Evolutionary conservation across 1,140 invertebrate species (phyloP).

Genomic region (Brachionus paranguensis): DNA sequence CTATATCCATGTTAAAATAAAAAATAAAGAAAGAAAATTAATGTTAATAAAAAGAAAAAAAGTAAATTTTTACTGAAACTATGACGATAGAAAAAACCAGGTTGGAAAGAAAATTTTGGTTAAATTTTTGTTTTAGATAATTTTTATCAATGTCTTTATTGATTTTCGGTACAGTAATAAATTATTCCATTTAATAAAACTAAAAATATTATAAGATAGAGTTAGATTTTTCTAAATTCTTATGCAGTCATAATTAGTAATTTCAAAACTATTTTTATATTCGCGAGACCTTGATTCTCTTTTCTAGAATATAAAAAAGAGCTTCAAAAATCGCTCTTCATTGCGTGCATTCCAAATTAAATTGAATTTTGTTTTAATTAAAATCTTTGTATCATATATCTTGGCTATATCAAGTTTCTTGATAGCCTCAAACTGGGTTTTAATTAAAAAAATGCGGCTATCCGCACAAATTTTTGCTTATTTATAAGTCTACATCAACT

Average conservation of each 20-base stretch:
- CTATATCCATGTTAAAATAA: neutral
- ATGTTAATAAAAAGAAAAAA: neutral
- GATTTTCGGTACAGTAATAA: neutral
- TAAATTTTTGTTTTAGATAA: neutral
- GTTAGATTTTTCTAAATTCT: neutral
- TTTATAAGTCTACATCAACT: neutral
- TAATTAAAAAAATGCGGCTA: conserved; percentile 1
- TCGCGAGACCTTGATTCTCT: neutral
- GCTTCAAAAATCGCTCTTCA: neutral
- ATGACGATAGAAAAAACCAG: neutral
- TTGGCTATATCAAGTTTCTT: neutral
- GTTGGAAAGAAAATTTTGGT: neutral
- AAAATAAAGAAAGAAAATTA: neutral
- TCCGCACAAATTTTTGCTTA: neutral
- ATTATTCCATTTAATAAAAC: neutral
- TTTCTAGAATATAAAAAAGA: neutral
- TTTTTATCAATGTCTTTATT: neutral
- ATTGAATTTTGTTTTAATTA: neutral
- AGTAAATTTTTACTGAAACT: neutral
- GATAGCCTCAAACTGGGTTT: neutral
- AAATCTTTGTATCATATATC: neutral
- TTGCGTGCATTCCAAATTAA: neutral
- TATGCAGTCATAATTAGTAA: neutral
- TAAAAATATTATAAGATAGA: neutral
- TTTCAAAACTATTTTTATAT: neutral